Base-by-base conservation (phyloP, 2,797 vertebrate species). In the Lacerta viridis region DNA sequence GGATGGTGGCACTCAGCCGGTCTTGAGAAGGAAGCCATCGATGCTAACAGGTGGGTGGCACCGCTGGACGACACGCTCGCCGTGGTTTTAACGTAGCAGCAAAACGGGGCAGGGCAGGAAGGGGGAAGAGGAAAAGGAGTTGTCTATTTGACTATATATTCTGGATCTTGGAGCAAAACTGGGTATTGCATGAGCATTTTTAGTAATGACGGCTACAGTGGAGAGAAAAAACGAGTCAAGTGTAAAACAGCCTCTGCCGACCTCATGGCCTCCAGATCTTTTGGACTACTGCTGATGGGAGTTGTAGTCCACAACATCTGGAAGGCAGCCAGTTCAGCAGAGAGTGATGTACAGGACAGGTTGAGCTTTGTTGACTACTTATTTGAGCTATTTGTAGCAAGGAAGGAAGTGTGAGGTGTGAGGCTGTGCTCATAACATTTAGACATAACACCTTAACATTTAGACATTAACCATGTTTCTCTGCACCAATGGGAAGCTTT, bases 21-120 rank as follows among this genome's bases (percentile, higher is more conserved):
- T 89, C 91, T 90, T 6, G 0, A 85, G 90, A 87, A 92, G 41
- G 78, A 92, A 79, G 92, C 90, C 92, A 93, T 90, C 83, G 93
- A 92, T 84, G 88, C 78, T 66, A 82, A 41, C 95, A 96, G 96
- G 96, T 97, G 94, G 92, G 96, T 96, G 76, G 80, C 1, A 0
- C 90, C 69, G 77, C 89, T 93, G 88, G 81, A 85, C 2, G 69
- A 0, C 79, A 27, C 89, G 76, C 15, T 76, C 87, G 86, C 89
- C 87, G 64, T 0, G 10, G 61, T 83, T 92, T 88, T 36, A 74
- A 88, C 84, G 89, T 88, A 86, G 90, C 4, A 80, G 80, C 76
- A 77, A 0, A 0, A 82, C 83, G 43, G 68, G 83, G 59, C 46
- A 0, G 15, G 5, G 5, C n/a, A n/a, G 23, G 74, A 18, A 17